Evolutionary conservation across 2,113 vertebrate genomes (phyloP).

Genomic region (Leiothrix lutea): DNA sequence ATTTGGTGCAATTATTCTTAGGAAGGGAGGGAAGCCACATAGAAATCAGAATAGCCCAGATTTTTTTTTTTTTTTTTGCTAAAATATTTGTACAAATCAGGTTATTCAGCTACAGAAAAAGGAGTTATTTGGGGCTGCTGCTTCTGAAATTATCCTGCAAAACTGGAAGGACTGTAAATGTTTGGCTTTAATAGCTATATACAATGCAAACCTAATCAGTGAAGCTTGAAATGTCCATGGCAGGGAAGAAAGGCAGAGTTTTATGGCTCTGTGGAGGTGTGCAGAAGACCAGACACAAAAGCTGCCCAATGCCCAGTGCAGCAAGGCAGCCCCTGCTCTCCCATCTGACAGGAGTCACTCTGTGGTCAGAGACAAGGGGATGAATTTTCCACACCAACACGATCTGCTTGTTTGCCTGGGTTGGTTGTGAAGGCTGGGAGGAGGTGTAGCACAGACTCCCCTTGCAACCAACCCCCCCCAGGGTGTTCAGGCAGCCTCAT

Average conservation of each 20-base stretch:
- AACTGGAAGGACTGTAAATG: slow-evolving; percentile 55
- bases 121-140: not conserved
- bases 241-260: slow-evolving; percentile 27
- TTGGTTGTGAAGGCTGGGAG: not conserved
- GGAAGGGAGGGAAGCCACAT: not conserved
- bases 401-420: not conserved
- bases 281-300: not conserved
- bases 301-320: fast-evolving
- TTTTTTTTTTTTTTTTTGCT: slow-evolving; percentile 57
- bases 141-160: slow-evolving; percentile 58
- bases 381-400: fast-evolving
- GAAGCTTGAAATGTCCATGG: slow-evolving; percentile 44
- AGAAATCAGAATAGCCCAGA: slow-evolving; percentile 1
- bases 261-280: not conserved
- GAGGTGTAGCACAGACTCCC: fast-evolving
- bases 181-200: slow-evolving; percentile 41
- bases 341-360: not conserved
- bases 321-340: not conserved
- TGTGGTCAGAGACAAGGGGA: not conserved
- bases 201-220: slow-evolving; percentile 56
- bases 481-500: not conserved
- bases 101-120: slow-evolving; percentile 38
- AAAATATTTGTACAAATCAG: slow-evolving; percentile 48
- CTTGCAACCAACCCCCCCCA: not conserved
- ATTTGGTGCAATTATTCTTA: not conserved